Base-by-base conservation (phyloP, 2,113 vertebrate genomes). In the Semnornis frantzii region DNA sequence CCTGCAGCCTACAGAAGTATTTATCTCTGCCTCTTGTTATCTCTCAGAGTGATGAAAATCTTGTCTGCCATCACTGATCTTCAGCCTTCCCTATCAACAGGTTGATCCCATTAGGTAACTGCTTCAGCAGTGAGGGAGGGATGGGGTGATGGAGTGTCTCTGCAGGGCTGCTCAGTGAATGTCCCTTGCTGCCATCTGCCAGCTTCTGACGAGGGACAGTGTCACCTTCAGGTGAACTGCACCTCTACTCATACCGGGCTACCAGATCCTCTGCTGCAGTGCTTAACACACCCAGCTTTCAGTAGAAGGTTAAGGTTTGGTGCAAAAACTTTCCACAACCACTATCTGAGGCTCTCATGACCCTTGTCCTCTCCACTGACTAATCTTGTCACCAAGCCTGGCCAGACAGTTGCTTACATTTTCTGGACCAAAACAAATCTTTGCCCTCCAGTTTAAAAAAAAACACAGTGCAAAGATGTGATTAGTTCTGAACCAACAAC, bases 211-310 rank as follows among this genome's bases (percentile, higher is more conserved):
- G n/a, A 39, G 70, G 24, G 31, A 54, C 1, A 1, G 62, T 44
- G 70, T 62, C 54, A 62, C 27, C 54, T 39, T 31, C 65, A 42
- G 28, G 18, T 54, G 19, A 59, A 17, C 15, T 5, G 23, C 2
- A 1, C 19, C 34, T 54, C 23, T 46, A 70, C 17, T 68, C 30
- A 3, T 8, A 30, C 19, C 1, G 1, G 60, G n/a, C 15, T 20
- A 14, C 17, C 70, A 48, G 33, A 8, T 28, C 10, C 33, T 18
- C 62, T 44, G 31, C 58, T 62, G 5, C 9, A 8, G n/a, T 3
- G 2, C n/a, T 85, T 16, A 59, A 55, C 10, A 16, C 0, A 1
- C 15, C 27, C 0, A 1, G 5, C 10, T 37, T 27, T 7, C 25
- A 60, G 28, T 5, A 69, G 19, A 54, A 37, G 34, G 19, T 34